Evolutionary conservation across 1,140 invertebrate genomes (phyloP), one percentile per base, ranked within the genome.

Genomic region (Euglossa dilemma): DNA sequence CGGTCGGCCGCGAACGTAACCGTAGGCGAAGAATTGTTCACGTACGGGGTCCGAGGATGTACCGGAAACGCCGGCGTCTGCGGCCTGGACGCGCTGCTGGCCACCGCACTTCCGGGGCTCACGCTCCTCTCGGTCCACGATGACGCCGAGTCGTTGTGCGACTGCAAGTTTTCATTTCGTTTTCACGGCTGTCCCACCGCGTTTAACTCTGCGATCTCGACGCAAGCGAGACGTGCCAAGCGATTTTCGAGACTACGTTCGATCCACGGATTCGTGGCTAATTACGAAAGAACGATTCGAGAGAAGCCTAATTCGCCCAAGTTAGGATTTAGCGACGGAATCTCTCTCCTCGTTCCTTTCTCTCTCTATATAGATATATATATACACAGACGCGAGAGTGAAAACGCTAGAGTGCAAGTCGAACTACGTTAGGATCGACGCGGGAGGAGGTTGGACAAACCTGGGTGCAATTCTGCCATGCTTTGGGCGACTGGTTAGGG

Each of bases 41-140:
- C 94, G 95, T 98, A 98, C 2, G 98, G 98, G 5, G 98, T 98
- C 85, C 97, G 96, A 47, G 98, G 97, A 88, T 97, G 97, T 36
- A 98, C 97, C 56, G 98, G 98, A 94, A 98, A 99, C 63, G 97
- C 97, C 28, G 98, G 98, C 6, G 98, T 98, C 92, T 97, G 97
- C 36, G 97, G 97, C 78, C 98, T 93, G 28, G 95, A 93, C 93
- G 94, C 89, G 90, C 95, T 90, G 83, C 94, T 93, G 84, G 94
- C 87, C 76, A 94, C 85, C 59, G 93, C 91, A 47, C 91, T 95
- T 90, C 93, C 95, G 12, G 96, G 96, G 90, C 95, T 96, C 28
- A 94, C 92, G 67, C 95, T 95, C 77, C 95, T 94, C 79, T 95
- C 95, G 72, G 95, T 94, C 95, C 95, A 96, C 74, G 96, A 95